These are phyloP conservation scores for Microctonus brassicae DNA, from an alignment of 2,888 invertebrate species.

Conservation along the genomic window DNA sequence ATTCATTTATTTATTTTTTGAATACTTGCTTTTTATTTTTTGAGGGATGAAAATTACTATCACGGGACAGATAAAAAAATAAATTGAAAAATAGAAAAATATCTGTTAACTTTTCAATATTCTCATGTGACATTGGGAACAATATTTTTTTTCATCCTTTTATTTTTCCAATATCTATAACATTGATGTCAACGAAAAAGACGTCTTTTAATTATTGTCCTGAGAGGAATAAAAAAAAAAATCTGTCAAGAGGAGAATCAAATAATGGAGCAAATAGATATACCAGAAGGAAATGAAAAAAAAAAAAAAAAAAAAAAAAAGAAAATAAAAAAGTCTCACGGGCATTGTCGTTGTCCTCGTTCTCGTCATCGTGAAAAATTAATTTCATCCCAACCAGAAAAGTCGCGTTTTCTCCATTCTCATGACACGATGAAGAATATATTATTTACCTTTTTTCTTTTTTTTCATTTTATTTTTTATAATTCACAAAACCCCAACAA, in stretches of 20 bases:
- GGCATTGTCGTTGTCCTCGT: neutral
- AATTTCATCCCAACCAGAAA: slow-evolving; percentile 1
- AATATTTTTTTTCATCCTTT: neutral
- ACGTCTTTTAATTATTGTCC: neutral
- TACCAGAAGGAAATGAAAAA: neutral
- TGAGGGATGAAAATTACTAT: too few species aligned
- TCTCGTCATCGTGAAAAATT: slow-evolving; percentile 16
- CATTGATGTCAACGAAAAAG: neutral
- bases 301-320: too few species aligned
- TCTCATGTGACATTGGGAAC: neutral
- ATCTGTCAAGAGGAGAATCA: neutral
- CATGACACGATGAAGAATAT: neutral
- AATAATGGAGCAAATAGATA: neutral
- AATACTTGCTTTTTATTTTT: too few species aligned
- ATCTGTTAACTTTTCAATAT: neutral
- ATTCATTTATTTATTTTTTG: too few species aligned
- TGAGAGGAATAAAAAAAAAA: neutral
- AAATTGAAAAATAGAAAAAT: neutral
- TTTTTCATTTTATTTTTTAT: neutral
- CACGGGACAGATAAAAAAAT: neutral
- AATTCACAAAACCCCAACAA: neutral
- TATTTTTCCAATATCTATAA: neutral
- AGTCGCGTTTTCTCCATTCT: slow-evolving; percentile 2
- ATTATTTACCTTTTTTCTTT: neutral
- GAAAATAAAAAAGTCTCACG: neutral